Conservation (phyloP, 2,888 invertebrate genomes). For the Alcis repandata region DNA sequence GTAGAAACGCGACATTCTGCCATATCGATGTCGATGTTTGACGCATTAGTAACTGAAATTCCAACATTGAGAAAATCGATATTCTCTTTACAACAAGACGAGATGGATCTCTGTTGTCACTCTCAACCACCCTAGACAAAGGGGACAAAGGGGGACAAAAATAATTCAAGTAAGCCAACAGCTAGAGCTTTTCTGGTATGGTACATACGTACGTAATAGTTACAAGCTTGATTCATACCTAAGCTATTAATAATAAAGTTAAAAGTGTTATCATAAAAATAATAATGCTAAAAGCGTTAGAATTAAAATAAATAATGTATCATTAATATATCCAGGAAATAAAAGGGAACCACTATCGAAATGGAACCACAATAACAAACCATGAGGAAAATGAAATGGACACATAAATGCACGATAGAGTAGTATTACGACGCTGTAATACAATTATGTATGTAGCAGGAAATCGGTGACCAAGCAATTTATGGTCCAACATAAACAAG, state of each 20-base stretch:
- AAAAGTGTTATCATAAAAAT: not conserved
- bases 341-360: not conserved
- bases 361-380: conserved; percentile 2
- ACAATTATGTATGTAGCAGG: conserved; percentile 8
- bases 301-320: not conserved
- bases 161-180: too few relatives aligned
- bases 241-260: too few relatives aligned
- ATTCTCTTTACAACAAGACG: not conserved
- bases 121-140: too few relatives aligned
- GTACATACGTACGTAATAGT: too few relatives aligned
- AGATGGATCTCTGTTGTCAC: not conserved
- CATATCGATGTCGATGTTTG: conserved; percentile 7
- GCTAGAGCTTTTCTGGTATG: too few relatives aligned
- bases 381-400: conserved; percentile 6
- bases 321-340: not conserved
- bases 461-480: not conserved
- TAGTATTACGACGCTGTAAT: not conserved
- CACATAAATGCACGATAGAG: conserved; percentile 2
- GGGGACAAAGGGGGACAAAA: too few relatives aligned
- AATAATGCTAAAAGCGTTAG: not conserved
- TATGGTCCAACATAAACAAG: not conserved
- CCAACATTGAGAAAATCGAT: not conserved
- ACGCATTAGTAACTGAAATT: not conserved
- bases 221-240: too few relatives aligned
- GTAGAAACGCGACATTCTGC: not conserved